phyloP scores from a whole-genome alignment of 2,888 invertebrate species.

The Trissolcus japonicus region DNA sequence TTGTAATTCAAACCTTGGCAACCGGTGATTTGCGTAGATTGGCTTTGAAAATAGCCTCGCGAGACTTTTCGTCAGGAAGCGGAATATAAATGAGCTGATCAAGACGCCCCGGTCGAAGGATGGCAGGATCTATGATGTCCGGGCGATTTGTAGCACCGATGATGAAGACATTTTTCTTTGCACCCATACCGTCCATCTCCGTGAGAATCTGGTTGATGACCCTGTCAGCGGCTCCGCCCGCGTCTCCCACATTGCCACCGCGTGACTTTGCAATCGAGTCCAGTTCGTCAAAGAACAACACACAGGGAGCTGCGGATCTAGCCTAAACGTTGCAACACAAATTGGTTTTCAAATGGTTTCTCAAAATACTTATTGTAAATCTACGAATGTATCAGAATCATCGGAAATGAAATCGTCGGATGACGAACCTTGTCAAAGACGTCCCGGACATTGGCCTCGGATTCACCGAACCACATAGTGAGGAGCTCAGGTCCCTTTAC shows the following conservation, averaged over 20 bases:
- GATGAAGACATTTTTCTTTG: slow-evolving; percentile 99
- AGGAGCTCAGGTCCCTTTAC: slow-evolving; percentile 98
- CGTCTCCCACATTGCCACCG: slow-evolving; percentile 97
- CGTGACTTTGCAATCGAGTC: slow-evolving; percentile 99
- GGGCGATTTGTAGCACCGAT: slow-evolving; percentile 96
- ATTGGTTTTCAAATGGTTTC: no score
- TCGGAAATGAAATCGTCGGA: background rate
- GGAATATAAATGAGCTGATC: slow-evolving; percentile 99
- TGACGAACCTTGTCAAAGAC: slow-evolving; percentile 95
- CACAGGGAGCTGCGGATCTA: slow-evolving; percentile 98
- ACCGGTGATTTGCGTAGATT: slow-evolving; percentile 97
- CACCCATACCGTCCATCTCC: slow-evolving; percentile 99
- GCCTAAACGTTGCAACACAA: slow-evolving; percentile 80
- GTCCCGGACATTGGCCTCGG: slow-evolving; percentile 99
- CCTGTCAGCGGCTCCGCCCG: slow-evolving; percentile 98
- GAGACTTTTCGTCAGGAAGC: slow-evolving; percentile 98
- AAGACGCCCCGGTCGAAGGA: slow-evolving; percentile 97
- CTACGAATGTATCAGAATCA: no score
- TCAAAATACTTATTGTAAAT: no score
- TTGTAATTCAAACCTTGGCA: slow-evolving; percentile 80
- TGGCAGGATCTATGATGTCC: slow-evolving; percentile 99
- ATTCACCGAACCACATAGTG: slow-evolving; percentile 99
- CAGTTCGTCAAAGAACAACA: slow-evolving; percentile 99
- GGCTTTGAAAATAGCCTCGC: slow-evolving; percentile 96
- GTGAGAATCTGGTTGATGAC: slow-evolving; percentile 99